Conservation (phyloP, 2,113 vertebrate genomes). For the Apodemus sylvaticus region DNA sequence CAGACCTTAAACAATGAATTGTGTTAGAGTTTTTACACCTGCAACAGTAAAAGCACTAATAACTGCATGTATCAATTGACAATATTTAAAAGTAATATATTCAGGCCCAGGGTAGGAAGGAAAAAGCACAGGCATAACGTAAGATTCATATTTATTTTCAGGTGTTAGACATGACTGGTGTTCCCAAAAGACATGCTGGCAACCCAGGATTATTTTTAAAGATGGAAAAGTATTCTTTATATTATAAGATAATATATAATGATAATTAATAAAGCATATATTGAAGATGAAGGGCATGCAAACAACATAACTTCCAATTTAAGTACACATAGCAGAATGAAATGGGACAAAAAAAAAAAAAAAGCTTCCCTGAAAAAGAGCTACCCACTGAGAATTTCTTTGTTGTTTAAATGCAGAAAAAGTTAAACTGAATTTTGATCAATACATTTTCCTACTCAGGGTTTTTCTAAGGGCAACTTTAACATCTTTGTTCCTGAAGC, state of each 20-base stretch:
- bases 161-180: not conserved
- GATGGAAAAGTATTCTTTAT: not conserved
- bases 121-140: not conserved
- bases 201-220: not conserved
- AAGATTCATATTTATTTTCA: not conserved
- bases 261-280: not conserved
- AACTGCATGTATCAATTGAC: not conserved
- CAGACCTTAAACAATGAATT: not conserved
- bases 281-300: not conserved
- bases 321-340: not conserved
- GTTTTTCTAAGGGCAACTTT: not conserved
- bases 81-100: not conserved
- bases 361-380: not conserved
- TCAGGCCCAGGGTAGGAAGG: not conserved
- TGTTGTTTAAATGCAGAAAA: not conserved
- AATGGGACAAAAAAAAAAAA: not conserved
- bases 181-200: not conserved
- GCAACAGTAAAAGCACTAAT: not conserved
- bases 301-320: not conserved
- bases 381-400: not conserved
- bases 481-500: not conserved
- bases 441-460: not conserved
- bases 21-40: not conserved
- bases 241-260: not conserved
- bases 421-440: not conserved